Conservation (phyloP, 2,797 vertebrate species). For the Sparidentex hasta region DNA sequence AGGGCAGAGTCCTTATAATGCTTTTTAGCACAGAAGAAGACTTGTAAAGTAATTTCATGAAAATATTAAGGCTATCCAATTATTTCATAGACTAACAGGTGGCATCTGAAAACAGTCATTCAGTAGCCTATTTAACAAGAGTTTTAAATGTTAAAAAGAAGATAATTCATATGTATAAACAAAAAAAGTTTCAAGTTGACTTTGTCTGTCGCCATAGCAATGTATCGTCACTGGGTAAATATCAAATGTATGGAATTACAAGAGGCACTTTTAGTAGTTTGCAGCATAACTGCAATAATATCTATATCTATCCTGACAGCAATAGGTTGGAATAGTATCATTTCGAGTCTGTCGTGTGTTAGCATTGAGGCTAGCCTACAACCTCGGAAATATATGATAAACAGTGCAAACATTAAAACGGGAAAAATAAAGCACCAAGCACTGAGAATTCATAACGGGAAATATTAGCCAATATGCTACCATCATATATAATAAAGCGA, state of each 20-base stretch:
- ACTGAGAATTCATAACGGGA: neutral
- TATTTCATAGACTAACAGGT: neutral
- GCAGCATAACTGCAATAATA: neutral
- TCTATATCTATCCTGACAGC: neutral
- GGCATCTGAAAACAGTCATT: no score
- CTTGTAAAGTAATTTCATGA: neutral
- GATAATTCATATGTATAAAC: neutral
- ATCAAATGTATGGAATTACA: neutral
- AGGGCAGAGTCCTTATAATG: neutral
- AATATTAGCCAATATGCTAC: no score
- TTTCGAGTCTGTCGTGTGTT: neutral
- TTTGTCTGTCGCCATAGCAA: neutral
- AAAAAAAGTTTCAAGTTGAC: neutral
- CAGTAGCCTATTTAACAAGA: no score
- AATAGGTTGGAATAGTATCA: neutral
- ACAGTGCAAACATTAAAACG: neutral
- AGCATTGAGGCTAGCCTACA: neutral
- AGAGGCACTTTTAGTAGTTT: neutral
- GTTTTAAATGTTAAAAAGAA: neutral
- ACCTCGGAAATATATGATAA: neutral
- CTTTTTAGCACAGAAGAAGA: slow-evolving; percentile 1
- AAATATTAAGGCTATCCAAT: neutral
- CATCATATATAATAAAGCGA: neutral
- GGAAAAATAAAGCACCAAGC: neutral
- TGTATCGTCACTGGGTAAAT: neutral